Conservation (phyloP, 2,888 invertebrate genomes). For the Drosophila colorata region DNA sequence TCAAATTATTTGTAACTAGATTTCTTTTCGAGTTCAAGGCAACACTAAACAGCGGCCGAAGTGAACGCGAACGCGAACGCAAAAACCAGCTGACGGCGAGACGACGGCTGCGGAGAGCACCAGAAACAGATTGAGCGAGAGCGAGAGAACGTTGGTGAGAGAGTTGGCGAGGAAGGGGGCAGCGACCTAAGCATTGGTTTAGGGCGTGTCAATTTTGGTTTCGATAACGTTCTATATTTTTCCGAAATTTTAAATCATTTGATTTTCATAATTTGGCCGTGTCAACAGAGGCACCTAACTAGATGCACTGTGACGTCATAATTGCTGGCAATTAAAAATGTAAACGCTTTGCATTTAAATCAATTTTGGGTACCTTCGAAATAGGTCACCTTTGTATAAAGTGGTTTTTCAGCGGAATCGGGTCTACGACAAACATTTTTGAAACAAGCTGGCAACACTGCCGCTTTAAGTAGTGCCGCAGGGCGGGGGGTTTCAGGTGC, state of each 20-base stretch:
- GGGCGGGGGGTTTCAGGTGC: not conserved
- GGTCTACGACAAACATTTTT: not conserved
- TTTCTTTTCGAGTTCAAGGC: conserved; percentile 58
- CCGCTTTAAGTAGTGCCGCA: not conserved
- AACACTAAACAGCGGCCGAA: conserved; percentile 74
- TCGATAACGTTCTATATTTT: conserved; percentile 32
- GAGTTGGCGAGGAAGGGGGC: conserved; percentile 7
- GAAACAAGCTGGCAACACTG: conserved; percentile 40
- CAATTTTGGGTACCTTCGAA: not conserved
- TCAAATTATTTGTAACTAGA: conserved; percentile 39
- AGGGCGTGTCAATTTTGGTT: conserved; percentile 41
- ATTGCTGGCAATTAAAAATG: conserved; percentile 17
- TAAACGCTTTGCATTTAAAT: not conserved
- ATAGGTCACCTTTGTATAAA: conserved; percentile 2
- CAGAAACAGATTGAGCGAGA: conserved; percentile 24
- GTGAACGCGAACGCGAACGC: conserved; percentile 55
- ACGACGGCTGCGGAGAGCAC: conserved; percentile 9
- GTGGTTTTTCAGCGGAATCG: not conserved
- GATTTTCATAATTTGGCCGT: conserved; percentile 17
- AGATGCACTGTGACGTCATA: conserved; percentile 17
- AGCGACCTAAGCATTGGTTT: conserved; percentile 6
- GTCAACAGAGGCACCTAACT: conserved; percentile 10
- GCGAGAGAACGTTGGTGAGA: conserved; percentile 20
- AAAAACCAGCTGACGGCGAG: conserved; percentile 67
- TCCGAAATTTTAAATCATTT: conserved; percentile 3